Conservation (phyloP, 2,888 invertebrate species). For the Cerceris ruficornis region DNA sequence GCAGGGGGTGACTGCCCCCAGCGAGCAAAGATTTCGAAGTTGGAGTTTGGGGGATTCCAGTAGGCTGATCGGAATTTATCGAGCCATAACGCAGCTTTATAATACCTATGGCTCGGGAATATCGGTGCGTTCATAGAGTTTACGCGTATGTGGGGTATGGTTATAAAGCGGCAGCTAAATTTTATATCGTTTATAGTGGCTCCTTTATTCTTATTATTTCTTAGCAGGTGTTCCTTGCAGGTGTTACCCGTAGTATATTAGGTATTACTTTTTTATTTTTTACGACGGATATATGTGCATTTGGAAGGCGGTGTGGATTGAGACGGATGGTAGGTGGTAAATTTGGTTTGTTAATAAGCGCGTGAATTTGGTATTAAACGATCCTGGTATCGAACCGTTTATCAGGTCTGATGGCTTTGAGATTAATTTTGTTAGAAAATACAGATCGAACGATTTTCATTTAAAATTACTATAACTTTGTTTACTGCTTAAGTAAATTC, state of each 20-base stretch:
- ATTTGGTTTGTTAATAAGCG: too few relatives aligned
- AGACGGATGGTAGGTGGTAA: too few relatives aligned
- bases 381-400: too few relatives aligned
- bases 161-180: slow-evolving; percentile 43
- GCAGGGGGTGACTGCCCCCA: slow-evolving; percentile 40
- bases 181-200: slow-evolving; percentile 45
- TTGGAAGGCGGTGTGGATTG: too few relatives aligned
- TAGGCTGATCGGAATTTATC: slow-evolving; percentile 67
- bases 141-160: slow-evolving; percentile 22
- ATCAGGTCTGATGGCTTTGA: too few relatives aligned
- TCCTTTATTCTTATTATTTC: slow-evolving; percentile 41
- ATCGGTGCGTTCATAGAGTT: slow-evolving; percentile 18
- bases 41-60: slow-evolving; percentile 50
- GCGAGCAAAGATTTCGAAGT: slow-evolving; percentile 38
- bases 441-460: too few relatives aligned
- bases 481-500: too few relatives aligned
- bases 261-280: slow-evolving; percentile 3
- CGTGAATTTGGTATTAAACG: too few relatives aligned
- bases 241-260: slow-evolving; percentile 19
- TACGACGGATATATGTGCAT: too few relatives aligned
- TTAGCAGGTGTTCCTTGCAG: slow-evolving; percentile 53
- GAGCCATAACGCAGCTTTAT: slow-evolving; percentile 56
- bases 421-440: too few relatives aligned
- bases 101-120: slow-evolving; percentile 22
- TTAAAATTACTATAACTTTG: too few relatives aligned